Conservation (phyloP, 2,888 invertebrate species). For the Lysandra bellargus region DNA sequence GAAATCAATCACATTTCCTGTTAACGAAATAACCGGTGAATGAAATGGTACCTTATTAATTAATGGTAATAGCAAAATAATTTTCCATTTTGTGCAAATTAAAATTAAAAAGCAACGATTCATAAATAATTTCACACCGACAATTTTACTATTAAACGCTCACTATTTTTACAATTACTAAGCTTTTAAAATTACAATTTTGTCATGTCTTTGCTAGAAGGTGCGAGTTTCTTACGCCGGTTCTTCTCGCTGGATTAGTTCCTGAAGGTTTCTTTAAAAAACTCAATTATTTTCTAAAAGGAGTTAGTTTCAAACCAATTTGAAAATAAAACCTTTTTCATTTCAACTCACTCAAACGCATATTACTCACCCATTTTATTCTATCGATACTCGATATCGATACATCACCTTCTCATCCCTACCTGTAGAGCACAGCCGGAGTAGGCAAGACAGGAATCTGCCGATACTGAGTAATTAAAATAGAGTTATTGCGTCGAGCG, state of each 20-base stretch:
- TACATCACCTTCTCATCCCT: constrained; percentile 51
- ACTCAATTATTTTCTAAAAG: too few species aligned
- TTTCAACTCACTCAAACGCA: too few species aligned
- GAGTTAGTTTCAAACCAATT: too few species aligned
- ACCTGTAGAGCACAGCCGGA: constrained; percentile 69
- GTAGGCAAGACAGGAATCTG: constrained; percentile 78
- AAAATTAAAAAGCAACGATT: not conserved
- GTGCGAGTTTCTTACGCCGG: not conserved
- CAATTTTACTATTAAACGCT: not conserved
- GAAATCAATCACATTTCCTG: too few species aligned
- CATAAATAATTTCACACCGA: not conserved
- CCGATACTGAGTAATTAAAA: constrained; percentile 80
- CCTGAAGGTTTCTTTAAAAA: too few species aligned
- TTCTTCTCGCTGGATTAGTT: not conserved
- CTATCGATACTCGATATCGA: constrained; percentile 38
- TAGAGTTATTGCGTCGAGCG: constrained; percentile 72
- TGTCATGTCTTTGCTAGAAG: too few species aligned
- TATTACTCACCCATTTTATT: too few species aligned
- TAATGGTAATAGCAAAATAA: not conserved
- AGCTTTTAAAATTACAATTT: too few species aligned
- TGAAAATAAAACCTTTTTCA: too few species aligned
- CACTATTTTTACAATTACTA: too few species aligned
- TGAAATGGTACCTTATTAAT: too few species aligned
- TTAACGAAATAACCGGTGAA: too few species aligned
- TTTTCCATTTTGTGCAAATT: not conserved